Percentiles rank a stretch among this genome's conserved stretches.
phyloP scores from a whole-genome alignment of 2,888 invertebrate genomes.

The Oasisia sp. region DNA sequence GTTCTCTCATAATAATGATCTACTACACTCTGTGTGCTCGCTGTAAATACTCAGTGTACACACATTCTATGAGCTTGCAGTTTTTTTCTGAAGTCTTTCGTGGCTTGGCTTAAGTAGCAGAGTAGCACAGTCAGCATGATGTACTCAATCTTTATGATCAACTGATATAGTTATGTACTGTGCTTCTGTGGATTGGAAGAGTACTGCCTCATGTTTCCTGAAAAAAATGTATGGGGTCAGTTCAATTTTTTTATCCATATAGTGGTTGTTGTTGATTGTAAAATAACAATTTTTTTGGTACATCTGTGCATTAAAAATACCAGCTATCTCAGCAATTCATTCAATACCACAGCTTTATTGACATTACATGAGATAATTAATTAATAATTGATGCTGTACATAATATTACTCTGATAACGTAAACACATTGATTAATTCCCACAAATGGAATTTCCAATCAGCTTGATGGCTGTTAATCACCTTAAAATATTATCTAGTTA shows the following conservation, averaged over 20 bases:
- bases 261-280: too few species aligned
- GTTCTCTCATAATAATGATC: not conserved
- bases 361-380: not conserved
- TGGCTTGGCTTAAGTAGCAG: not conserved
- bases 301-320: not conserved
- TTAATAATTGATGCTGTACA: too few species aligned
- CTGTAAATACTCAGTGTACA: not conserved
- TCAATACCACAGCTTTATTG: not conserved
- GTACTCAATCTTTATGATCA: not conserved
- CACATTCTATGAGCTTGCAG: not conserved
- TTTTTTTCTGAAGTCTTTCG: not conserved
- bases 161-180: not conserved
- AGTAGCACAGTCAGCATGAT: not conserved
- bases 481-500: not conserved
- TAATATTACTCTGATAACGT: too few species aligned
- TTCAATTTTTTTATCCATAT: not conserved
- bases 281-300: not conserved
- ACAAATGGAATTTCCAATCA: too few species aligned
- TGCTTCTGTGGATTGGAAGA: not conserved
- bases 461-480: not conserved
- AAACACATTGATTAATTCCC: too few species aligned
- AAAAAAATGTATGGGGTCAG: not conserved
- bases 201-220: not conserved
- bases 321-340: not conserved
- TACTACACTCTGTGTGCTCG: not conserved